Evolutionary conservation across 2,113 vertebrate genomes (phyloP), one percentile per base, ranked within the genome.

Genomic region (Strix uralensis): DNA sequence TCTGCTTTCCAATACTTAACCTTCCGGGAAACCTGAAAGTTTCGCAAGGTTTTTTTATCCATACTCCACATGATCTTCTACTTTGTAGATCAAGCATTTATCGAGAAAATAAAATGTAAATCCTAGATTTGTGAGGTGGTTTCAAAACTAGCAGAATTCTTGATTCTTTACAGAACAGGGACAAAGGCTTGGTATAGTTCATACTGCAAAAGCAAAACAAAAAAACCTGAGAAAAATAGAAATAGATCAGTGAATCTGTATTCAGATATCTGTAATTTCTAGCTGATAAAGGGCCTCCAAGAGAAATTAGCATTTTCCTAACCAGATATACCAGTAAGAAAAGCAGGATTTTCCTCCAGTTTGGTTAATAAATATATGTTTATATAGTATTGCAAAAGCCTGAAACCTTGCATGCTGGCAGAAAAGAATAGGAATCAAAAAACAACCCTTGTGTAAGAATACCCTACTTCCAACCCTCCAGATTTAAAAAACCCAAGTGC

Each of bases 201-300:
- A 27, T 15, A 29, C 15, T 72, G 77, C 10, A 17, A 82, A 85
- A 36, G 17, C 5, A 79, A 74, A 49, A 36, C 29, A 87, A 86
- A 63, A n/a, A 65, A 10, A 0, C 0, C 1, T 4, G 49, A 72
- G 32, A 79, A 94, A n/a, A 72, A 9, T 0, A 92, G 32, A 70
- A 88, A 70, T 1, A 90, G 6, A 65, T 46, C 13, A 25, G 5
- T 67, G 29, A 81, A 77, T 32, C 34, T 65, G 6, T 42, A 34
- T 58, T 67, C 63, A 83, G 46, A 66, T 34, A 86, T 10, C 21
- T 74, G 44, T 44, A 47, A 73, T 75, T 67, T 74, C 63, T 44
- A 36, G 8, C 6, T 83, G 47, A 81, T 44, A 55, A 18, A 78
- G 27, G 11, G 42, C 10, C 15, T 81, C n/a, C 47, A 55, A 25